Percentiles rank a stretch among this genome's conserved stretches.
Evolutionary conservation across 1,140 invertebrate species (phyloP).

Genomic region (Meloidogyne floridensis): DNA sequence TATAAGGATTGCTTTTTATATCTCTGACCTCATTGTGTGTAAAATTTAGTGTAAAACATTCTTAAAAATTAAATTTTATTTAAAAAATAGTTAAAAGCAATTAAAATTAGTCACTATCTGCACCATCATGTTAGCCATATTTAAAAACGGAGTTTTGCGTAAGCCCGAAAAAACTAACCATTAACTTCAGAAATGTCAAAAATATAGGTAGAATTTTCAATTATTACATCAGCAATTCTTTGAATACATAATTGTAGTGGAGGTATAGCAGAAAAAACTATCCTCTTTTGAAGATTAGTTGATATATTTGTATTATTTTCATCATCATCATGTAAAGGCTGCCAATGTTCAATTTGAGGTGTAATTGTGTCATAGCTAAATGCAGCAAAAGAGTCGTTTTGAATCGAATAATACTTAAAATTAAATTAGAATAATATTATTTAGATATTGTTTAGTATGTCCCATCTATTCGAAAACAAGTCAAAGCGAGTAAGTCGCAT

Average conservation of each 20-base stretch:
- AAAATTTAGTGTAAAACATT: constrained; percentile 67
- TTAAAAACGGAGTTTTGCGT: too few species aligned
- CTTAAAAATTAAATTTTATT: constrained; percentile 33
- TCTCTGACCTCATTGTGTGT: constrained; percentile 62
- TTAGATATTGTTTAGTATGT: too few species aligned
- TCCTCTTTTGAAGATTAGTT: constrained; percentile 69
- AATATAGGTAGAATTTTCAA: constrained; percentile 79
- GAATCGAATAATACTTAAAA: constrained; percentile 77
- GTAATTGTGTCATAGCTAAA: constrained; percentile 77
- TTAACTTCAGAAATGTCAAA: constrained; percentile 80
- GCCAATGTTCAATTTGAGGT: constrained; percentile 70
- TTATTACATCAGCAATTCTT: constrained; percentile 59
- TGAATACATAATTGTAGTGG: constrained; percentile 57
- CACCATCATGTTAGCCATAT: too few species aligned
- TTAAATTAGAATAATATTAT: constrained; percentile 28
- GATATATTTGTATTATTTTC: constrained; percentile 70
- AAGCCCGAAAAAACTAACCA: constrained; percentile 66
- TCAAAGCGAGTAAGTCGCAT: not conserved
- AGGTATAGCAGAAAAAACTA: constrained; percentile 64
- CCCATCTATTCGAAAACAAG: not conserved
- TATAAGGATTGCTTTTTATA: constrained; percentile 55
- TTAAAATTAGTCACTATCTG: not conserved
- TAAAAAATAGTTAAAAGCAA: not conserved
- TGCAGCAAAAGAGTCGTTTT: constrained; percentile 78
- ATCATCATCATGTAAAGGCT: constrained; percentile 69